Base-by-base conservation (phyloP, 2,797 vertebrate species). In the Phataginus tetradactyla region DNA sequence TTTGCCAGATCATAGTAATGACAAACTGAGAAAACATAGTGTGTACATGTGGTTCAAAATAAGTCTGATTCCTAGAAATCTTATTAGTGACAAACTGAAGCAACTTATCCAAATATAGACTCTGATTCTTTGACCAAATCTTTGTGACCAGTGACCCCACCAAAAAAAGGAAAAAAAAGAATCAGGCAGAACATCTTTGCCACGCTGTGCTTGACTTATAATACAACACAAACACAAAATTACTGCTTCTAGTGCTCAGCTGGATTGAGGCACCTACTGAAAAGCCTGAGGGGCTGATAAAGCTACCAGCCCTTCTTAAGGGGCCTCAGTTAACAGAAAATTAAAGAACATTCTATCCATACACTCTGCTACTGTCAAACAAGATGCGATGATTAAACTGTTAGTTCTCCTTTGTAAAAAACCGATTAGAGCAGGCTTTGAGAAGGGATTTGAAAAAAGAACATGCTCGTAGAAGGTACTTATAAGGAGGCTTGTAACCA, bases 21-120 rank as follows among this genome's bases (percentile, higher is more conserved):
- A 77, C 64, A 94, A 91, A 34, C 12, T 12, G 42, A 94, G 32
- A 32, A 85, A 96, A 75, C 13, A 37, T 32, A 83, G 53, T 12
- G 12, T 51, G 71, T 45, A 57, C 14, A 29, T 66, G 34, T 45
- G 25, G n/a, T 89, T 85, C 12, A 18, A 85, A 92, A 88, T 63
- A 86, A 87, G 53, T 21, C 80, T 77, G n/a, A 51, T 91, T 91
- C 69, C 32, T 86, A 91, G 83, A 92, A 95, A 71, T 91, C 63
- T 66, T 45, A 81, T 83, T 34, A 64, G 64, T 37, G 74, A 96
- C 88, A 83, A 87, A 32, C 49, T 78, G 57, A 75, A 86, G 49
- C 27, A 72, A 63, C 3, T 29, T 74, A 74, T 88, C 37, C 51
- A 81, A 71, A 85, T 69, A 69, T 7, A 90, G 64, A 9, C 18